These are phyloP conservation scores for Eristalinus aeneus DNA, from an alignment of 2,888 invertebrate genomes.

Conservation along the genomic window DNA sequence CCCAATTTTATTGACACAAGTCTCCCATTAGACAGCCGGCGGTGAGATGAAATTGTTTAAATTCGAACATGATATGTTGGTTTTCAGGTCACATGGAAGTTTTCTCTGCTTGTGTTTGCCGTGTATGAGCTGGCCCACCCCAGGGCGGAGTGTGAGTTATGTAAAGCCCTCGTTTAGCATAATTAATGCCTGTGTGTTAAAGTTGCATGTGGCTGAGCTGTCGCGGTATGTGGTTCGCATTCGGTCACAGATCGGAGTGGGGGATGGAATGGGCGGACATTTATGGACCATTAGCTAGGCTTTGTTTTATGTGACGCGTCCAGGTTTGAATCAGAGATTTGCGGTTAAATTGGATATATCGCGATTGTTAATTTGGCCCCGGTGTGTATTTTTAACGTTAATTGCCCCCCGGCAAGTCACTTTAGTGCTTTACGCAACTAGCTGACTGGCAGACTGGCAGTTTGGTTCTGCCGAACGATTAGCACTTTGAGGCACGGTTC, in stretches of 20 bases:
- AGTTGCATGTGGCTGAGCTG: conserved; percentile 24
- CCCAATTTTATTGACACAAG: conserved; percentile 59
- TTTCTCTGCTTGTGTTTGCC: conserved; percentile 11
- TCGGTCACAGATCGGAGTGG: too few species aligned
- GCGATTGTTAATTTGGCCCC: background rate
- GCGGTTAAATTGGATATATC: background rate
- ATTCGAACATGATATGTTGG: conserved; percentile 37
- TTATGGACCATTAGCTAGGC: conserved; percentile 25
- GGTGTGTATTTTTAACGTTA: background rate
- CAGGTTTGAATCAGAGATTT: background rate
- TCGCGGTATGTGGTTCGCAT: background rate
- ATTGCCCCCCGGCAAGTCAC: background rate
- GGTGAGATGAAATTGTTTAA: conserved; percentile 57
- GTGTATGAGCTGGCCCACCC: background rate
- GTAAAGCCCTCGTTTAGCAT: conserved; percentile 48
- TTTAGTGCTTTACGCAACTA: background rate
- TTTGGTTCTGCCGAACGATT: background rate
- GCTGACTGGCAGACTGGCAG: background rate
- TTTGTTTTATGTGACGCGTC: conserved; percentile 7
- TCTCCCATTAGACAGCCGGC: conserved; percentile 50
- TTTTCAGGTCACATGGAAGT: conserved; percentile 55
- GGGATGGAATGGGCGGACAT: conserved; percentile 26
- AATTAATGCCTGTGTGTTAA: conserved; percentile 51
- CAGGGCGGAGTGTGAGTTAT: conserved; percentile 6
- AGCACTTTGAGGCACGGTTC: background rate